Conservation (phyloP, 35 echinoderm and acorn worm genomes). For the Apostichopus japonicus region DNA sequence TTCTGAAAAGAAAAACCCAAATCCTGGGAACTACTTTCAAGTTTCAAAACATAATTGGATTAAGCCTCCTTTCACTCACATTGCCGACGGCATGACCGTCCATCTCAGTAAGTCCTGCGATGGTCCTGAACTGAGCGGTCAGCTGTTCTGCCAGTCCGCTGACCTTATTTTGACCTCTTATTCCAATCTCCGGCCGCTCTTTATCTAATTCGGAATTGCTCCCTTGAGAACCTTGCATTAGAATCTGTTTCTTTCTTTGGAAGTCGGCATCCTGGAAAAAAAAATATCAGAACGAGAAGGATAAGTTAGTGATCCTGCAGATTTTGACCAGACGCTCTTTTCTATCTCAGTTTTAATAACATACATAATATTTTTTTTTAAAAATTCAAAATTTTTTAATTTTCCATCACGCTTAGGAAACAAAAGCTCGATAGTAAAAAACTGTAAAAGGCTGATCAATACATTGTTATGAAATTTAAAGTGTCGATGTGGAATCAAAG, state of each 20-base stretch:
- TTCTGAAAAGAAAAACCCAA: no score
- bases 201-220: not conserved
- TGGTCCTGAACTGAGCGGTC: conserved; percentile 63
- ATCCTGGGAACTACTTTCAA: no score
- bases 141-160: conserved; percentile 88
- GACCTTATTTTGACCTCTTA: conserved; percentile 84
- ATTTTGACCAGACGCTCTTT: no score
- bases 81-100: conserved; percentile 1
- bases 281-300: not conserved
- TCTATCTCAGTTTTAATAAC: no score
- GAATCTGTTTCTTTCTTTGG: conserved; percentile 43
- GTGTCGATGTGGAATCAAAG: no score
- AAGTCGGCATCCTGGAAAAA: conserved; percentile 30
- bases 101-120: conserved; percentile 57
- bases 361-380: no score
- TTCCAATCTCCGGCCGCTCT: conserved; percentile 57
- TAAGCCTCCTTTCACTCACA: not conserved
- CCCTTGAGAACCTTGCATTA: conserved; percentile 10
- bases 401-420: no score
- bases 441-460: no score
- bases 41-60: no score
- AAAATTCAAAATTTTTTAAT: no score
- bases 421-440: no score
- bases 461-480: no score
- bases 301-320: not conserved